phyloP scores from a whole-genome alignment of 2,113 vertebrate genomes.

The Amblyopsis rosae region DNA sequence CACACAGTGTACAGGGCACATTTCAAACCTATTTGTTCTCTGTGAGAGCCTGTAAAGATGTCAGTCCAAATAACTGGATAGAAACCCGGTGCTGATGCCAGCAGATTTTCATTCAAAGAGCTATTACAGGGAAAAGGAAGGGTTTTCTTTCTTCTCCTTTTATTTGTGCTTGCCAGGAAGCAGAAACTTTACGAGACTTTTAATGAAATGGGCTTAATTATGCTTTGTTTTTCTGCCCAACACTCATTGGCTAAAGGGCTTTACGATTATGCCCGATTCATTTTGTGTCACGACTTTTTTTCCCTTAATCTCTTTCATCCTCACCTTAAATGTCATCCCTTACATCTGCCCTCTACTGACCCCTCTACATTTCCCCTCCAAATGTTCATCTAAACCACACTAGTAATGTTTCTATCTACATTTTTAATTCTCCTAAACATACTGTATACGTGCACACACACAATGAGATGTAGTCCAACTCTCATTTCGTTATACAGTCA shows the following conservation, averaged over 20 bases:
- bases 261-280: background rate
- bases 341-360: constrained; percentile 17
- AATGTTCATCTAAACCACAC: no score
- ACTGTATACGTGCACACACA: no score
- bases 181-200: constrained; percentile 11
- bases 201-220: constrained; percentile 25
- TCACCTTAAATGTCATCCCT: constrained; percentile 24
- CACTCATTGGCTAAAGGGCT: background rate
- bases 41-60: constrained; percentile 12
- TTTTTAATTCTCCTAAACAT: no score
- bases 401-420: no score
- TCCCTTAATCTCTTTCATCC: background rate
- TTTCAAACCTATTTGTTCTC: background rate
- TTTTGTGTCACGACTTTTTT: background rate
- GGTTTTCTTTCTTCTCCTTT: background rate
- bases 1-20: background rate
- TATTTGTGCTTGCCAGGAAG: constrained; percentile 26
- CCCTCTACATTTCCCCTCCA: constrained; percentile 3
- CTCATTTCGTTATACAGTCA: no score
- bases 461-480: no score
- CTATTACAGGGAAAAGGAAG: constrained; percentile 19
- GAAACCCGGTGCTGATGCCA: constrained; percentile 21
- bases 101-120: constrained; percentile 36
- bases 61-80: constrained; percentile 23
- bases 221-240: constrained; percentile 1